Evolutionary conservation across 2,888 invertebrate species (phyloP), one percentile per base, ranked within the genome.

Genomic region (Synergus itoensis): DNA sequence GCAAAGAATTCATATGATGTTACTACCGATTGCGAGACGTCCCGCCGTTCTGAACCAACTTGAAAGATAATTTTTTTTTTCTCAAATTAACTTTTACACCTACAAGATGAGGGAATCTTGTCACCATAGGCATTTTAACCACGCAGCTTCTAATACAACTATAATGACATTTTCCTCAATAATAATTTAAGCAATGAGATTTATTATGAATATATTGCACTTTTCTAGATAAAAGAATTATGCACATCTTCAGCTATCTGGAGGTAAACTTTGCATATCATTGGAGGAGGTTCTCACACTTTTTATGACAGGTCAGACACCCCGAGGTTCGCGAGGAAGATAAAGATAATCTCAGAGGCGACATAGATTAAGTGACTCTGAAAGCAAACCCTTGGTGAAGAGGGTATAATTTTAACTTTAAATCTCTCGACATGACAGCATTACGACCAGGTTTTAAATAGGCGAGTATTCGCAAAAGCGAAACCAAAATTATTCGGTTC

Each of bases 261-360:
- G 21, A 36, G 28, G 69, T 69, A 69, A 69, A 69, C 67, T 48
- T 14, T 69, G 48, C 16, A 28, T 48, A 28, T 36, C n/a, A 28
- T 48, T 48, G 48, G 28, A 48, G 14, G 7, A 28, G 69, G 69
- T 69, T 69, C 69, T 69, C 48, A 48, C 69, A 69, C 69, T 69
- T 69, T 69, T 69, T 69, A 69, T 53, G 69, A 69, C 69, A 48
- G 69, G 69, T 69, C 69, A 69, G 69, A 69, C 69, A 69, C 69
- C 69, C 28, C 48, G 48, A 69, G 48, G 45, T 69, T 57, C 41
- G 40, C 60, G 60, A 76, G 43, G 57, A 16, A 76, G 60, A 41
- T 60, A 76, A 76, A 62, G 62, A 76, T 76, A 60, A 76, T 60
- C 76, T 57, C 18, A 21, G 36, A 57, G 53, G 41, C 60, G 43